These are phyloP conservation scores for Emydocephalus ijimae DNA, from an alignment of 2,113 vertebrate species.

Conservation along the genomic window DNA sequence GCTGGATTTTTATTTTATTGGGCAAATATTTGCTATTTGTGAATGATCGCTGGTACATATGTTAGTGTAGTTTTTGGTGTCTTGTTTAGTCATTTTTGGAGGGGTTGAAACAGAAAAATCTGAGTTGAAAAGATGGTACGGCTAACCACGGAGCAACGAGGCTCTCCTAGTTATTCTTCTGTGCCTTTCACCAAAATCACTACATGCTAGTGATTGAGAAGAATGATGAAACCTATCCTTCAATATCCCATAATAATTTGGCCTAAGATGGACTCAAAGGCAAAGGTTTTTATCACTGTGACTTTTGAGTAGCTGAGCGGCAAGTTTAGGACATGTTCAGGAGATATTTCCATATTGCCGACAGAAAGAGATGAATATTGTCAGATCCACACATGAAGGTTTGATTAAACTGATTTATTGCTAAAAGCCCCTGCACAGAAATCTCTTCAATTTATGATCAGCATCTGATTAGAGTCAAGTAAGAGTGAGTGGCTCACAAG, in stretches of 20 bases:
- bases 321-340: not conserved
- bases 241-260: not conserved
- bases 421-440: no score
- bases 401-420: no score
- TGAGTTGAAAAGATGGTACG: not conserved
- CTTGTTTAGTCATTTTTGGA: not conserved
- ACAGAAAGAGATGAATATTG: no score
- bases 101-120: not conserved
- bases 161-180: not conserved
- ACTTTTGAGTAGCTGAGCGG: not conserved
- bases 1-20: not conserved
- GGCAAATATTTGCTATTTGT: not conserved
- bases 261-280: not conserved
- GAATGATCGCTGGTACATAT: not conserved
- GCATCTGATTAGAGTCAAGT: no score
- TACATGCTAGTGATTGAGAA: not conserved
- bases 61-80: not conserved
- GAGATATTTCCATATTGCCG: not conserved
- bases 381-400: no score
- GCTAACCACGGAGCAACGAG: not conserved
- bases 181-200: not conserved
- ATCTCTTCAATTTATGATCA: no score
- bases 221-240: not conserved
- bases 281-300: not conserved
- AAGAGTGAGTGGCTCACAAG: no score